These are phyloP conservation scores for Chelonoidis abingdonii DNA, from an alignment of 2,113 vertebrate species.

Conservation along the genomic window DNA sequence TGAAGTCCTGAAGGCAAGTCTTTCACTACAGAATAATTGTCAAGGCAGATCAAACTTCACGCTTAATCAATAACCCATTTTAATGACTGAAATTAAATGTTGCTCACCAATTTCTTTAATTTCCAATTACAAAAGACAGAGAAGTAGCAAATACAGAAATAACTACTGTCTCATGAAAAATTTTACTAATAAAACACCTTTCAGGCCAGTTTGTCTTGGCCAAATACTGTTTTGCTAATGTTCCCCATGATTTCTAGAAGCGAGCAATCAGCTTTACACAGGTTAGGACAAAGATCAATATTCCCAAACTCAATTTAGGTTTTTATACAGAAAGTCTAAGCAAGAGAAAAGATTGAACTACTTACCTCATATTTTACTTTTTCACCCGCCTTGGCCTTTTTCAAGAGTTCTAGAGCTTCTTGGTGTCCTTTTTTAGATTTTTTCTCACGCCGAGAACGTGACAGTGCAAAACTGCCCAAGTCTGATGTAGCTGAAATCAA, in stretches of 20 bases:
- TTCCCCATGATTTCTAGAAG: not conserved
- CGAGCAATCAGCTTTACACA: not conserved
- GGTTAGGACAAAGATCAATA: not conserved
- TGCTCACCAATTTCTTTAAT: not conserved
- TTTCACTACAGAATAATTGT: not conserved
- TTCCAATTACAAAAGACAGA: not conserved
- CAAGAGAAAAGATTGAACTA: not conserved
- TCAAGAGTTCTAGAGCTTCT: constrained; percentile 92
- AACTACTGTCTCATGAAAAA: not conserved
- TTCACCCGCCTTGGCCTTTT: constrained; percentile 92
- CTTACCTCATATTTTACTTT: constrained; percentile 97
- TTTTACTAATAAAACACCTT: not conserved
- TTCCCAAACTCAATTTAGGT: not conserved
- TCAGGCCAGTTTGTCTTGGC: not conserved
- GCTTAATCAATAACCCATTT: not conserved
- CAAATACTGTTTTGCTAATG: not conserved
- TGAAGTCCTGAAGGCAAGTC: not conserved
- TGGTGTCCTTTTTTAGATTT: constrained; percentile 90
- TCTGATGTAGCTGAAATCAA: constrained; percentile 62
- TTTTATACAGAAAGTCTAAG: not conserved
- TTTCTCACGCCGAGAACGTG: constrained; percentile 91
- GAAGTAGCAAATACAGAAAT: not conserved
- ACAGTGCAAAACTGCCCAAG: constrained; percentile 79
- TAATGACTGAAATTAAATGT: not conserved
- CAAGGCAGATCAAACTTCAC: not conserved